phyloP scores from a whole-genome alignment of 2,113 vertebrate genomes.

The Lophotis ruficrista region DNA sequence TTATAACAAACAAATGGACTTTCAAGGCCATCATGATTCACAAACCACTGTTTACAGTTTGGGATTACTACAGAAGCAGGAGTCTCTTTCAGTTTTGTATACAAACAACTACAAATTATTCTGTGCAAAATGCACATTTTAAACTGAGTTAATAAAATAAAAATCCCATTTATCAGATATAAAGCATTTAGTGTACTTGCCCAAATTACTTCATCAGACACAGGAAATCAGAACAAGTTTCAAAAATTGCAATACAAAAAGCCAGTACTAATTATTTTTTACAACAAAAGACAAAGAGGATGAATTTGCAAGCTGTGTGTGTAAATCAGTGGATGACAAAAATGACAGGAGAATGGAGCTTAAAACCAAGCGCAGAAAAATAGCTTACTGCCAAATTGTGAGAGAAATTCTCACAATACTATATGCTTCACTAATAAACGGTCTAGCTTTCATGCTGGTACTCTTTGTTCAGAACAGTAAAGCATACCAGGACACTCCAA shows the following conservation, averaged over 20 bases:
- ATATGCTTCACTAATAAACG: background rate
- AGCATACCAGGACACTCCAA: background rate
- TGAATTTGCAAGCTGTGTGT: background rate
- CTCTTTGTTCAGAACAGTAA: background rate
- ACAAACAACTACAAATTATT: background rate
- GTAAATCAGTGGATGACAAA: background rate
- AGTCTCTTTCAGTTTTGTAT: background rate
- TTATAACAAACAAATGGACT: background rate
- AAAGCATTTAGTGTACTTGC: background rate
- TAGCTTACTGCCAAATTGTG: background rate
- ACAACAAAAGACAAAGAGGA: background rate
- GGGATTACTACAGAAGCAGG: background rate
- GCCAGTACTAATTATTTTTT: background rate
- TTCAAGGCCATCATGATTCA: background rate
- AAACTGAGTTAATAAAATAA: background rate
- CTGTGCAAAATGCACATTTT: background rate
- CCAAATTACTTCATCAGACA: background rate
- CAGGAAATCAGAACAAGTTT: background rate
- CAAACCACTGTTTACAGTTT: background rate
- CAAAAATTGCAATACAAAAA: background rate
- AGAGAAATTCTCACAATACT: background rate
- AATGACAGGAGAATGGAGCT: background rate
- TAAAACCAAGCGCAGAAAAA: background rate
- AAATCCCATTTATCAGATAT: background rate
- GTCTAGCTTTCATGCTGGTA: background rate